phyloP scores from a whole-genome alignment of 2,113 vertebrate genomes.

The human region DNA sequence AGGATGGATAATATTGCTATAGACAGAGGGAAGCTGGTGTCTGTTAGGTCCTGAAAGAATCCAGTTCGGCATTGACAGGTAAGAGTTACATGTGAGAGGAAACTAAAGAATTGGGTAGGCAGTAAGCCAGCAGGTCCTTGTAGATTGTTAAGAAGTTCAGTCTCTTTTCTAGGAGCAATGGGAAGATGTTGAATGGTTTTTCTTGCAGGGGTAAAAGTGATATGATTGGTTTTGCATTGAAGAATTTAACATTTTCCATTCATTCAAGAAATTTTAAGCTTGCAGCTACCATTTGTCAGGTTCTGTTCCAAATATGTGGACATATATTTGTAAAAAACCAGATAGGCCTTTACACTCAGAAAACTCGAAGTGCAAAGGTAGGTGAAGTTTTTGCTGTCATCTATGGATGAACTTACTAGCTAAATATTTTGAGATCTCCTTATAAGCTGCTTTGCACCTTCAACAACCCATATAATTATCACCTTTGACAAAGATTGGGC shows the following conservation, averaged over 20 bases:
- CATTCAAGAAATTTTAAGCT: not conserved
- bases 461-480: not conserved
- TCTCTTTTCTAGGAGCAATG: not conserved
- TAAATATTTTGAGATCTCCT: not conserved
- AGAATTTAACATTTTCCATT: not conserved
- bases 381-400: not conserved
- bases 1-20: too few relatives aligned
- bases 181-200: not conserved
- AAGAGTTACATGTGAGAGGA: not conserved
- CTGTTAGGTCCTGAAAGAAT: not conserved
- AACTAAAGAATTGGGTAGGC: not conserved
- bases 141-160: not conserved
- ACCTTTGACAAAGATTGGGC: not conserved
- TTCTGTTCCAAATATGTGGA: not conserved
- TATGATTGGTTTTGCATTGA: not conserved
- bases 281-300: not conserved
- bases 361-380: not conserved
- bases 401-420: not conserved
- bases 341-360: not conserved
- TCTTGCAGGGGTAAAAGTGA: not conserved
- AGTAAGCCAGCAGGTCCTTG: not conserved
- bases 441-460: not conserved
- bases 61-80: not conserved
- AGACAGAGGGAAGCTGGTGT: not conserved
- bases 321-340: not conserved